Evolutionary conservation across 1,140 invertebrate genomes (phyloP), one percentile per base, ranked within the genome.

Genomic region (Aphaenogaster rudis): DNA sequence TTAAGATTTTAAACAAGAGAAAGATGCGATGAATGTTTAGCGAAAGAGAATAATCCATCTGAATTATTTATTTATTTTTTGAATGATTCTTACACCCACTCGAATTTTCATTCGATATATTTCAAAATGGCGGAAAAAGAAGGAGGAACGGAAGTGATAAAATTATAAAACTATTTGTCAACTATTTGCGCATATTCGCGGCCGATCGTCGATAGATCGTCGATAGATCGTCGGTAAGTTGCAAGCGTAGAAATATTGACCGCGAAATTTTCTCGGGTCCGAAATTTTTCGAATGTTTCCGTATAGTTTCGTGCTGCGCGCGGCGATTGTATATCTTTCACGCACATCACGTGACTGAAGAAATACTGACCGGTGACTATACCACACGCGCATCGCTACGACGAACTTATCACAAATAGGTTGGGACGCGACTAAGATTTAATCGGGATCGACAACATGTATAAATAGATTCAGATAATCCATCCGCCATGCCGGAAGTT

Each of bases 131-230:
- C 0, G 3, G n/a, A 36, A 28, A 3, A 3, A 15, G 21, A 13
- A 42, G 13, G 45, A 17, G 0, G 6, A 17, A 13, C 7, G 36
- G 8, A 2, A 66, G 17, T 52, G 50, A 52, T 52, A 8, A 45
- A 17, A 9, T 59, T 87, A 64, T 88, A 87, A 91, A 89, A 91
- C 78, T 91, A 91, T 92, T 93, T 92, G 89, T 91, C 92, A 92
- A 91, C 87, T 39, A 91, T 77, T 90, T 86, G 69, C 84, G 88
- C 88, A 89, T 91, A 90, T 90, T 77, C 71, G 69, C 63, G 11
- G 85, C 80, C 81, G 88, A 6, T 39, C 33, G 36, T 66, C 33
- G 61, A 17, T 17, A 4, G 2, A 42, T 87, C 87, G 84, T 87
- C 61, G 78, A 17, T 17, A 4, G 2, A 42, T 87, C 87, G 84